Evolutionary conservation across 30 jellyfish, hydroid and myxozoan genomes (phyloP).

Genomic region (Aurelia aurita): DNA sequence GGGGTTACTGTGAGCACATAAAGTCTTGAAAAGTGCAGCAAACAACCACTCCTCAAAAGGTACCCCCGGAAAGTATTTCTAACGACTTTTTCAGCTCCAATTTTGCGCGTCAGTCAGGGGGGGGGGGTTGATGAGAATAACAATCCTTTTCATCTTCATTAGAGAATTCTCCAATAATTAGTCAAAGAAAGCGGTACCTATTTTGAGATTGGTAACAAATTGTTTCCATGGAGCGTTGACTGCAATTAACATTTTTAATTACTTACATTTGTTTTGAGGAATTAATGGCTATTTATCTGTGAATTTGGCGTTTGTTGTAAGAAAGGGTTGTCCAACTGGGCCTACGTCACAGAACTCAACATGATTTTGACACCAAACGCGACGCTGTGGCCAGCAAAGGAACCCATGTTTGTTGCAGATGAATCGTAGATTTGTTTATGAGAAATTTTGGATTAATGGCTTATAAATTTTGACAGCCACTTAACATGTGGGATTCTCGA

Average conservation of each 20-base stretch:
- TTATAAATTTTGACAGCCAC: constrained; percentile 2
- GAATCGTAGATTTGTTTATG: no score
- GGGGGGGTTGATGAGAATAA: no score
- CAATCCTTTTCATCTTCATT: no score
- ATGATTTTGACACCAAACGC: constrained; percentile 16
- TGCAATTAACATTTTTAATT: not conserved
- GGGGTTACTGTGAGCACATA: no score
- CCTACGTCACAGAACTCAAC: constrained; percentile 11
- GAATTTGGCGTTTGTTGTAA: constrained; percentile 14
- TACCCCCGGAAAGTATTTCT: no score
- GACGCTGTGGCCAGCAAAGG: constrained; percentile 12
- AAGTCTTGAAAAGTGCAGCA: no score
- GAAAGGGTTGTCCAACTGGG: constrained; percentile 26
- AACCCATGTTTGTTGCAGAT: no score
- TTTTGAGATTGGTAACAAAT: not conserved
- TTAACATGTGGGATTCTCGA: not conserved
- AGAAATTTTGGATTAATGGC: no score
- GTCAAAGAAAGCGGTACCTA: not conserved
- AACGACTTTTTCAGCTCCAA: no score
- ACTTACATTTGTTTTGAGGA: not conserved
- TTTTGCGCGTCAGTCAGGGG: no score
- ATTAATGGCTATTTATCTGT: constrained; percentile 5
- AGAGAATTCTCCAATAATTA: no score
- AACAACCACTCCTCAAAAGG: no score
- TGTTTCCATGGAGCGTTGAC: not conserved